Evolutionary conservation across 2,888 invertebrate species (phyloP).

Genomic region (Hypselothyrea guttata): DNA sequence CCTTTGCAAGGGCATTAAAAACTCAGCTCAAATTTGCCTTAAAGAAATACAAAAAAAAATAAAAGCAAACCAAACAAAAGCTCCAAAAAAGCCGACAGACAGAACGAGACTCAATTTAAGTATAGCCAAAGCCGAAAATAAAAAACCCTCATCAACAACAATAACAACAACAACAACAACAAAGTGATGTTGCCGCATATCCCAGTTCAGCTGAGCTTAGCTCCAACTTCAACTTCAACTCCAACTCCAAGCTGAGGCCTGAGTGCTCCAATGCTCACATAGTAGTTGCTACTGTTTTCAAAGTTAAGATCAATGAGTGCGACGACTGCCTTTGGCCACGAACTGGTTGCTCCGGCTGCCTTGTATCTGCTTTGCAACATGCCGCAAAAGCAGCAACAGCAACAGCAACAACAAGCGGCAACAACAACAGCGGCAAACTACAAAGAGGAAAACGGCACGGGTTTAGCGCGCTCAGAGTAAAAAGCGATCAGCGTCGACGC

Average conservation of each 20-base stretch:
- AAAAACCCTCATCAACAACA: slow-evolving; percentile 58
- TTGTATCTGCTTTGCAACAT: slow-evolving; percentile 78
- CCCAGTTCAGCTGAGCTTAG: slow-evolving; percentile 26
- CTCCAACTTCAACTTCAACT: slow-evolving; percentile 20
- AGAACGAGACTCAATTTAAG: slow-evolving; percentile 55
- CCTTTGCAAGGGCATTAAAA: slow-evolving; percentile 74
- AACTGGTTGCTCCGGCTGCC: slow-evolving; percentile 38
- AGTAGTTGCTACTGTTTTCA: slow-evolving; percentile 79
- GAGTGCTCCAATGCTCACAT: slow-evolving; percentile 9
- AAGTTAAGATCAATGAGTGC: slow-evolving; percentile 78
- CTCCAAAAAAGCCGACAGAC: slow-evolving; percentile 56
- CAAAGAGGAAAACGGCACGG: slow-evolving; percentile 81
- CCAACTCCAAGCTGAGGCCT: slow-evolving; percentile 6
- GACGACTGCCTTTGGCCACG: slow-evolving; percentile 60
- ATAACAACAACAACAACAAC: slow-evolving; percentile 50
- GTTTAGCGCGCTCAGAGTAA: slow-evolving; percentile 81
- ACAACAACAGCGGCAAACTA: slow-evolving; percentile 70
- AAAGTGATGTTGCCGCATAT: slow-evolving; percentile 73
- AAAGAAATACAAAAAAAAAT: slow-evolving; percentile 52
- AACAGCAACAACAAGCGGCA: slow-evolving; percentile 15
- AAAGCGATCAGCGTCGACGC: slow-evolving; percentile 72
- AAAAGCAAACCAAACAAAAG: slow-evolving; percentile 50
- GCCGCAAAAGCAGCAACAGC: slow-evolving; percentile 65
- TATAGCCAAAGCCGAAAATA: slow-evolving; percentile 63
- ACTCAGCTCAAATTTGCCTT: slow-evolving; percentile 45